Conservation (phyloP, 2,888 invertebrate genomes). For the Spatulosminthurus flaviceps region DNA sequence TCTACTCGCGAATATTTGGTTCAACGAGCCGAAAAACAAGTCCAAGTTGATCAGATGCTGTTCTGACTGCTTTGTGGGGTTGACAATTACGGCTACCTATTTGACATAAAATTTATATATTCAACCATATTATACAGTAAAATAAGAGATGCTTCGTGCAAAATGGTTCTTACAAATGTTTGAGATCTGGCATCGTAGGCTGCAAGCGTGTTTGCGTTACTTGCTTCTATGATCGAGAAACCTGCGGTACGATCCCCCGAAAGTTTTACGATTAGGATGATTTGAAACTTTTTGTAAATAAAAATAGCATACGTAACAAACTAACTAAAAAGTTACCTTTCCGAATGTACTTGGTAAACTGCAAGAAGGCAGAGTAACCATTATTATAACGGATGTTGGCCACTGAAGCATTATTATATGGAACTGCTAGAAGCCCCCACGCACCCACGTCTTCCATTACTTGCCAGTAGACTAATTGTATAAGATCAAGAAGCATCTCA, state of each 20-base stretch:
- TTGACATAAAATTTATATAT: no score
- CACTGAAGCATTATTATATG: constrained; percentile 50
- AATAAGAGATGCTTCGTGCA: no score
- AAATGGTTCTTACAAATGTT: background rate
- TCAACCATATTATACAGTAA: no score
- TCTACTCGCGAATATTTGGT: constrained; percentile 42
- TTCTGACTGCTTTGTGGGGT: background rate
- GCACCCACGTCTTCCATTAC: constrained; percentile 55
- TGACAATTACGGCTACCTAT: constrained; percentile 51
- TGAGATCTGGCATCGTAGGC: constrained; percentile 45
- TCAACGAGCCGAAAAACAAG: constrained; percentile 47
- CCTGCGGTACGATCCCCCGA: constrained; percentile 44
- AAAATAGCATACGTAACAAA: background rate
- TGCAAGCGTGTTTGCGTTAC: constrained; percentile 54
- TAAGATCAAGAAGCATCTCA: no score
- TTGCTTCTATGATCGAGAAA: constrained; percentile 51
- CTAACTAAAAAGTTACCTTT: constrained; percentile 47
- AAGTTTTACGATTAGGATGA: background rate
- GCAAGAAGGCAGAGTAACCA: constrained; percentile 59
- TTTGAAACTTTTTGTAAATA: background rate
- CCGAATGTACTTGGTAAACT: constrained; percentile 60
- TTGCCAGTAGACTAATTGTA: constrained; percentile 64
- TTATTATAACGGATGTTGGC: constrained; percentile 55
- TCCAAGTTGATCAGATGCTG: background rate
- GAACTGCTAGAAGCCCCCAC: constrained; percentile 60